Evolutionary conservation across 1,140 invertebrate species (phyloP), one percentile per base, ranked within the genome.

Genomic region (Pemphigus obesinymphae): DNA sequence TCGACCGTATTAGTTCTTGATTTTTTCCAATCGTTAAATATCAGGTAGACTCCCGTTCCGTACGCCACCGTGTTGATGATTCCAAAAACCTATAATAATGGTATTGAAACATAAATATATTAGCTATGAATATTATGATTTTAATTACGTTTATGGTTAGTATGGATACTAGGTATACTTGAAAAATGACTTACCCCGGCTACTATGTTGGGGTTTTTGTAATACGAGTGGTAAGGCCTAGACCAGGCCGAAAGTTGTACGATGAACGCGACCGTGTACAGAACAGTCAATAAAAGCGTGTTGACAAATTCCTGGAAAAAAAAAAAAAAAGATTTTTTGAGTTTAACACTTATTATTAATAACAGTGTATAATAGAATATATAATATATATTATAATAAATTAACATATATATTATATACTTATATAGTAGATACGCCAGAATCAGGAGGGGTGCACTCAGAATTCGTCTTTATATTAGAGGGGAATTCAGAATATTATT

Each of bases 61-160:
- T 95, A 96, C 7, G 91, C 93, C 50, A 93, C 82, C n/a, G 92
- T 92, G 86, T 95, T 95, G 87, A 96, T 91, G 1, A 95, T 86
- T 82, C 93, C 94, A 85, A 96, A 95, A 29, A 92, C 89, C 93
- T 94, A 17, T 26, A 8, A 2, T 0, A 20, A 34, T 1, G 8
- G 3, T 20, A 63, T 1, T 8, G 17, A 58, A 66, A 66, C 11
- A 37, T 20, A 66, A 37, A 66, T 20, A 37, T 11, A 6, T 45
- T n/a, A 8, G 2, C 17, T 55, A 17, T 0, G 15, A 31, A 34
- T 20, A 31, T 17, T 29, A 15, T 1, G 26, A 29, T 68, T 40
- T 7, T 68, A 6, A 50, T 84, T n/a, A n/a, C n/a, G n/a, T n/a
- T n/a, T n/a, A n/a, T n/a, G n/a, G n/a, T n/a, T n/a, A n/a, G n/a